phyloP scores from a whole-genome alignment of 1,140 invertebrate species.

The Paraescarpia echinospica region DNA sequence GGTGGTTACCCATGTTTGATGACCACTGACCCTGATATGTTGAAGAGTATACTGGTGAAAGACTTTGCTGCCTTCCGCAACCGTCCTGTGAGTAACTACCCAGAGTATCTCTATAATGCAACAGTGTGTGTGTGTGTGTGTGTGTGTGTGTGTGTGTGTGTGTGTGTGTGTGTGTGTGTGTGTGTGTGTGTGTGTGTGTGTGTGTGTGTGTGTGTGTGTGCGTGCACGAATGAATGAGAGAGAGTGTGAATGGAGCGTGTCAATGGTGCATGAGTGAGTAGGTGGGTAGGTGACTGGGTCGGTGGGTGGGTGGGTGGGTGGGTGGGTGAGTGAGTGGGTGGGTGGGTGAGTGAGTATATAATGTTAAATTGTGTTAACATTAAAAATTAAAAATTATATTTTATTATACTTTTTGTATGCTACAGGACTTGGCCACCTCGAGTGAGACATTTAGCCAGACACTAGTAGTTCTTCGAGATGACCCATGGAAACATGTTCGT shows the following conservation, averaged over 20 bases:
- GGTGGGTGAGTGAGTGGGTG: no score
- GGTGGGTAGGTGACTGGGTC: no score
- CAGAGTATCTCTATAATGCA: background rate
- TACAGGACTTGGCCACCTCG: background rate
- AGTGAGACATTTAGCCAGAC: background rate
- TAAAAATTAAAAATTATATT: background rate
- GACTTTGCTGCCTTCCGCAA: conserved; percentile 45
- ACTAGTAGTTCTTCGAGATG: conserved; percentile 20
- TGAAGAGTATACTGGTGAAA: conserved; percentile 45
- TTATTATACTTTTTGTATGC: background rate
- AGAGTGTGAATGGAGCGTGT: no score
- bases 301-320: no score
- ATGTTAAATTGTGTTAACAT: no score
- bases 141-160: background rate
- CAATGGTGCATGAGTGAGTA: no score
- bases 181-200: no score
- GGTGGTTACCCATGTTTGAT: conserved; percentile 18
- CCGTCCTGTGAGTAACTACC: conserved; percentile 38
- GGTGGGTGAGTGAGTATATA: no score
- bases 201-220: no score
- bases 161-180: no score
- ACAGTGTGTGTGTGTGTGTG: background rate
- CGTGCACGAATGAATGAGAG: no score
- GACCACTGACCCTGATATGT: conserved; percentile 43
- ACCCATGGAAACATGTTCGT: conserved; percentile 44